Base-by-base conservation (phyloP, 2,888 invertebrate species). In the Pammene fasciana region DNA sequence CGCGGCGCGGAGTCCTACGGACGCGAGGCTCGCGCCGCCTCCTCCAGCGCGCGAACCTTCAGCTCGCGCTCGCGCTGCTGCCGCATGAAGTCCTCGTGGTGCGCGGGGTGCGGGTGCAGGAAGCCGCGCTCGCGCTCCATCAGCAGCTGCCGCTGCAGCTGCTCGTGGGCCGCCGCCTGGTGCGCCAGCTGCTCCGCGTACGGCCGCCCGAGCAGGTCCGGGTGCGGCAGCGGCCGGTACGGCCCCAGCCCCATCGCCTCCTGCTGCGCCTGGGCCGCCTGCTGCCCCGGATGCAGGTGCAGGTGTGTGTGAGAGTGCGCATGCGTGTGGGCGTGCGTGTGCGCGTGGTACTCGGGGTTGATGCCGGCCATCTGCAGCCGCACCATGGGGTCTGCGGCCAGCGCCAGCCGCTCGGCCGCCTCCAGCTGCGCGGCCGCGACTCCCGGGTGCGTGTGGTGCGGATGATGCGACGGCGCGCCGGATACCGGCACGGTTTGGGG, bases 351-450 rank as follows among this genome's bases (percentile, higher is more conserved):
- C 93, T 97, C 97, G 61, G 96, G 96, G 79, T 95, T 96, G 81
- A 96, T 96, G 85, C 97, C 97, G 79, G 97, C 97, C 97, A 98
- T 97, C 94, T 98, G 98, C 85, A 98, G 92, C 78, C 98, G 96
- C 89, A 96, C 96, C 96, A 98, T 97, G 73, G 98, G 98, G 92
- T 98, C 98, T 75, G 97, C 96, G 72, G 97, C 97, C 80, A 97
- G 93, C 72, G 97, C 97, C 75, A 97, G 90, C 76, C 97, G 93
- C 88, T 97, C 97, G 78, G 96, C 95, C 78, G 94, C 95, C 79
- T 96, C 95, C 71, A 95, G 88, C 85, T 95, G 95, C 71, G 95
- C 95, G 34, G 93, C 92, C 54, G 93, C 93, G 55, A 90, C 92
- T 60, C 89, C 86, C 1, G 87, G 90, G 76, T 93, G 93, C 45